phyloP scores from a whole-genome alignment of 2,888 invertebrate species.

The Drosophila prolongata region DNA sequence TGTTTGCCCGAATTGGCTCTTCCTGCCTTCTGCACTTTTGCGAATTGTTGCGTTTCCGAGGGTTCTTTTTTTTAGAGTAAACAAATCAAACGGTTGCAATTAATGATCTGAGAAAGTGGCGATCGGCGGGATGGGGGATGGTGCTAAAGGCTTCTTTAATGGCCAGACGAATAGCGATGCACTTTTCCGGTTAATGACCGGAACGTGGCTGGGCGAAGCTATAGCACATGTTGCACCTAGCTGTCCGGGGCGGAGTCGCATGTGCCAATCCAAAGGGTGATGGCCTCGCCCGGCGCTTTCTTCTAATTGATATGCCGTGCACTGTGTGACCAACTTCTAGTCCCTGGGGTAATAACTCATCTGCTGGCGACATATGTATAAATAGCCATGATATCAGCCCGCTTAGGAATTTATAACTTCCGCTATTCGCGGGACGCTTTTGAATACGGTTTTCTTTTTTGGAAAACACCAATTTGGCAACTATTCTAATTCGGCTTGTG shows the following conservation, averaged over 20 bases:
- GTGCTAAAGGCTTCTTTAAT: conserved; percentile 34
- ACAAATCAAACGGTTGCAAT: conserved; percentile 76
- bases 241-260: conserved; percentile 34
- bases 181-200: conserved; percentile 76
- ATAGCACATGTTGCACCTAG: conserved; percentile 50
- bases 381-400: conserved; percentile 69
- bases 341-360: conserved; percentile 63
- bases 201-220: conserved; percentile 45
- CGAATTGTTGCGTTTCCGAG: conserved; percentile 23
- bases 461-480: conserved; percentile 55
- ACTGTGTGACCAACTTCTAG: conserved; percentile 40
- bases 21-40: conserved; percentile 31
- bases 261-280: conserved; percentile 61
- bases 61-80: conserved; percentile 45
- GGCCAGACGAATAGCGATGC: conserved; percentile 43
- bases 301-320: conserved; percentile 76
- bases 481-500: conserved; percentile 14
- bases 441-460: conserved; percentile 47
- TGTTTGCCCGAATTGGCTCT: conserved; percentile 32
- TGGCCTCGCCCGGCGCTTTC: conserved; percentile 65
- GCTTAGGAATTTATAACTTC: conserved; percentile 68
- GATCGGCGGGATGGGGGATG: conserved; percentile 9
- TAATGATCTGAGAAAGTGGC: conserved; percentile 53
- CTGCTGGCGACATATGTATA: conserved; percentile 40
- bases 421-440: conserved; percentile 48